phyloP scores from a whole-genome alignment of 2,888 invertebrate genomes.

The Quadriops clusia region DNA sequence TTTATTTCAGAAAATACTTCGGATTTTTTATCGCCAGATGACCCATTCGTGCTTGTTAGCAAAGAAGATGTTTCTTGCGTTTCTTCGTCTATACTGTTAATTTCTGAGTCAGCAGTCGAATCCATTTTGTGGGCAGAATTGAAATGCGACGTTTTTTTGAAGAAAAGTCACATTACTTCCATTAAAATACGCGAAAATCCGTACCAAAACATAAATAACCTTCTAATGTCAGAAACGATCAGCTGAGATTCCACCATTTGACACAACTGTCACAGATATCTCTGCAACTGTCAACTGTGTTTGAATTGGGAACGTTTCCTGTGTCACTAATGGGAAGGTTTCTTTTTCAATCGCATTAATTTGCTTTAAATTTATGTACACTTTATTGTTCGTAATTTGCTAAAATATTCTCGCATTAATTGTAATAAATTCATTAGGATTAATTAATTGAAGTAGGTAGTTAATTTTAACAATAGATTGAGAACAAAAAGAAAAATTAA shows the following conservation, averaged over 20 bases:
- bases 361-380: no score
- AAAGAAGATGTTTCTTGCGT: no score
- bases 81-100: slow-evolving; percentile 27
- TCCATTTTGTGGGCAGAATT: slow-evolving; percentile 21
- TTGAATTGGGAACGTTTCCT: no score
- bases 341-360: no score
- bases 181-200: not conserved
- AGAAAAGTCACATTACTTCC: slow-evolving; percentile 5
- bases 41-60: not conserved
- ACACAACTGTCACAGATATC: slow-evolving; percentile 6
- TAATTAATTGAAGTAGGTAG: no score
- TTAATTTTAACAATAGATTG: slow-evolving; percentile 5
- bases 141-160: slow-evolving; percentile 4
- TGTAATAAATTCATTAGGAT: no score
- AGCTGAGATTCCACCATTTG: no score
- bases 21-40: slow-evolving; percentile 16
- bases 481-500: slow-evolving; percentile 12
- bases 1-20: slow-evolving; percentile 13
- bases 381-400: no score
- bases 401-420: no score
- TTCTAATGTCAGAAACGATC: no score
- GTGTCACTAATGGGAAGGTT: no score
- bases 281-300: no score
- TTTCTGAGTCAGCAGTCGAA: slow-evolving; percentile 22
- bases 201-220: slow-evolving; percentile 12